Base-by-base conservation (phyloP, 2,888 invertebrate species). In the Dichetophora obliterata region DNA sequence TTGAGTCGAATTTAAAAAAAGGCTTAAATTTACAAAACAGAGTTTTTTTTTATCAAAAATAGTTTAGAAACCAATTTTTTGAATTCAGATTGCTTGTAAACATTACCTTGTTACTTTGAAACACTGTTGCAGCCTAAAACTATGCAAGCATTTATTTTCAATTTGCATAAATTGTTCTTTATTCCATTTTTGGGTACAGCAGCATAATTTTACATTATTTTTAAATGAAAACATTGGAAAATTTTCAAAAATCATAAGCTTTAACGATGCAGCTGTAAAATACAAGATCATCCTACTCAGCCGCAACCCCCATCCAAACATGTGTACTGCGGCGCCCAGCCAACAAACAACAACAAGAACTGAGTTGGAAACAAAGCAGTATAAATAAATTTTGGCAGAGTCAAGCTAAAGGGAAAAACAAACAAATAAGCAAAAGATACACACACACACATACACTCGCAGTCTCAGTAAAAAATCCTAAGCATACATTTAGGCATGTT, bases 401-500 rank as follows among this genome's bases (percentile, higher is more conserved):
- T 22, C 27, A 14, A 59, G 59, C 14, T 22, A 9, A 5, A 16
- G 11, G 24, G 6, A 16, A 27, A 11, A 54, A 54, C 43, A 43
- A 43, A 43, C 43, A 43, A 43, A 43, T 43, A 43, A 43, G 11
- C 43, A 43, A 43, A 43, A 43, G 11, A 43, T 14, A 43, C 43
- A 11, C 43, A 11, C 43, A 11, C 2, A 43, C 43, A 43, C 43
- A 11, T 14, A 43, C 43, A 43, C 43, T 6, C 14, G 14, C 11
- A 54, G 5, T 54, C 19, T n/a, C 19, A 2, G 61, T 22, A 61
- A 61, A 61, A 65, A 65, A 65, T n/a, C 34, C 34, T n/a, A 31
- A 65, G 63, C 63, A 65, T 65, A 65, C 63, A 65, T 65, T 65
- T 65, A 65, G 63, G 63, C 63, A 19, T 65, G 63, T 31, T 65